Base-by-base conservation (phyloP, 1,140 invertebrate genomes). In the Chrysomallon squamiferum region DNA sequence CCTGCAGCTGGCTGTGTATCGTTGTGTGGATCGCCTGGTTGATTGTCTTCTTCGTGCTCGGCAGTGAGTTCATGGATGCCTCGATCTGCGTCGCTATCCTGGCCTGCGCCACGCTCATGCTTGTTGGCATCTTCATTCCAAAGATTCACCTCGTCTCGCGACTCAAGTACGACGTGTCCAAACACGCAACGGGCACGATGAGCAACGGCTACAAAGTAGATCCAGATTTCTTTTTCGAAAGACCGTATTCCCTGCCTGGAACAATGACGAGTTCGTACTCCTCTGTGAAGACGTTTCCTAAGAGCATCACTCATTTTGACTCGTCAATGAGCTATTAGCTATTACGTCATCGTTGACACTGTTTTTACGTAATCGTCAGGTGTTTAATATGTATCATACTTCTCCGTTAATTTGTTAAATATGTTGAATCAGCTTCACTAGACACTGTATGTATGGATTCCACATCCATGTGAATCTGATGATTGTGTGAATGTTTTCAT, bases 71-170 rank as follows among this genome's bases (percentile, higher is more conserved):
- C 77, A 81, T 83, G 18, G 88, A 90, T 72, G 85, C 87, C 0
- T 84, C 87, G n/a, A 77, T 90, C n/a, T 88, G 89, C 11, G 66
- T 88, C n/a, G 89, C 89, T 11, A 70, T 90, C 5, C 80, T 89
- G 45, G 84, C 85, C 9, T 88, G 87, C 2, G 88, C 88, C 1
- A 87, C 88, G 2, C 73, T 86, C 0, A 82, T 90, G 35, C 84
- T 90, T 20, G 68, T 88, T 1, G 85, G 87, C 4, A 81, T 90
- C 1, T 87, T 89, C 35, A 85, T 89, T 60, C 89, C 89, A 3
- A 86, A 88, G 62, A 87, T 89, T 1, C 89, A 89, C 69, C 86
- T 87, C 62, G 89, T 90, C 84, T 77, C 88, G 0, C 67, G 73
- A 25, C 64, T 80, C 5, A 79, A 77, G 56, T 81, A 81, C 56